Evolutionary conservation across 2,888 invertebrate species (phyloP).

Genomic region (Parnassius apollo): DNA sequence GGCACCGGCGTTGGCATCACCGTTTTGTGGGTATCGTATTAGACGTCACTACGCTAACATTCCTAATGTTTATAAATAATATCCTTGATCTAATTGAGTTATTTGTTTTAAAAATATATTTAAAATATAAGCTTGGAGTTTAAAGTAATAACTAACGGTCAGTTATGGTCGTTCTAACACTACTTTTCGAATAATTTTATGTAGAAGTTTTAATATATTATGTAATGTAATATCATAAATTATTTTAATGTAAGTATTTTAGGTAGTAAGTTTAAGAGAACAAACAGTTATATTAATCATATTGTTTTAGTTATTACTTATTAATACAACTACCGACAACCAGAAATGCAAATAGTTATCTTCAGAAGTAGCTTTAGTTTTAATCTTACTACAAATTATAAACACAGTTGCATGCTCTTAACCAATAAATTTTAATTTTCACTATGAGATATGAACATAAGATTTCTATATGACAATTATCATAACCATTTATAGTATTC

Average conservation of each 20-base stretch:
- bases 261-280: constrained; percentile 19
- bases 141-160: too few relatives aligned
- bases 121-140: too few relatives aligned
- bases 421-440: background rate
- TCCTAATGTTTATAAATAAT: too few relatives aligned
- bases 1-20: too few relatives aligned
- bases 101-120: too few relatives aligned
- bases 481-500: background rate
- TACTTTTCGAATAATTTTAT: constrained; percentile 47
- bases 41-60: too few relatives aligned
- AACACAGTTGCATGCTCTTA: background rate
- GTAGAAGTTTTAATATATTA: constrained; percentile 64
- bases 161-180: constrained; percentile 41
- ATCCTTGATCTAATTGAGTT: too few relatives aligned
- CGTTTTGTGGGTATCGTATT: too few relatives aligned
- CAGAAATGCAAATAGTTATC: background rate
- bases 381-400: background rate
- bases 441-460: background rate
- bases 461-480: background rate
- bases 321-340: constrained; percentile 25
- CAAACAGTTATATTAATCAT: constrained; percentile 39
- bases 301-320: constrained; percentile 34
- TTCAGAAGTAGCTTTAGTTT: background rate
- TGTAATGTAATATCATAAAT: constrained; percentile 46
- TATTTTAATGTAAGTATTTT: constrained; percentile 41